Conservation (phyloP, 1,140 invertebrate species). For the Neomicropteryx cornuta region DNA sequence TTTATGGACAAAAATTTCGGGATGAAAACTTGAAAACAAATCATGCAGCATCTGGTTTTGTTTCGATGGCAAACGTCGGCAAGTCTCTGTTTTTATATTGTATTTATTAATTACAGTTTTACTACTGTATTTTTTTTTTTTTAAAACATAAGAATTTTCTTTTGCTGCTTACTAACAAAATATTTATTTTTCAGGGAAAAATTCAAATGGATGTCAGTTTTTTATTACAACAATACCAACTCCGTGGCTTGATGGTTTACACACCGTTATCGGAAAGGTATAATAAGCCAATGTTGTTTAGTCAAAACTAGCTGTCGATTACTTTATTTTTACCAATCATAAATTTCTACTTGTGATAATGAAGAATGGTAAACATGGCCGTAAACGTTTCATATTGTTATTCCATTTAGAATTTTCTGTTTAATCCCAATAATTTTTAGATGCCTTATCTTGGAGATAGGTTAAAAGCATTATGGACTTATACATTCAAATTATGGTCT, state of each 20-base stretch:
- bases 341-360: conserved; percentile 4
- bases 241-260: conserved; percentile 84
- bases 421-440: too few relatives aligned
- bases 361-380: neutral
- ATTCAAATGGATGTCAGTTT: conserved; percentile 91
- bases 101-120: conserved; percentile 6
- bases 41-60: conserved; percentile 77
- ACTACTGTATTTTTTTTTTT: neutral
- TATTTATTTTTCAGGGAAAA: conserved; percentile 34
- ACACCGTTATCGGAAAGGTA: conserved; percentile 92
- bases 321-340: too few relatives aligned
- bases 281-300: too few relatives aligned
- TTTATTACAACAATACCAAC: conserved; percentile 87
- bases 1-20: conserved; percentile 85
- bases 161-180: conserved; percentile 7
- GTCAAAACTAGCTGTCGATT: too few relatives aligned
- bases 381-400: neutral
- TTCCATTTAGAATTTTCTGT: neutral
- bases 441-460: too few relatives aligned
- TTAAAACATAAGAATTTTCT: neutral
- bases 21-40: conserved; percentile 92
- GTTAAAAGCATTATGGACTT: too few relatives aligned
- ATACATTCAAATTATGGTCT: too few relatives aligned
- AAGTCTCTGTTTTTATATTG: conserved; percentile 16
- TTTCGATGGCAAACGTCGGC: conserved; percentile 94